These are phyloP conservation scores for Grallaria varia DNA, from an alignment of 2,113 vertebrate species.

Conservation along the genomic window DNA sequence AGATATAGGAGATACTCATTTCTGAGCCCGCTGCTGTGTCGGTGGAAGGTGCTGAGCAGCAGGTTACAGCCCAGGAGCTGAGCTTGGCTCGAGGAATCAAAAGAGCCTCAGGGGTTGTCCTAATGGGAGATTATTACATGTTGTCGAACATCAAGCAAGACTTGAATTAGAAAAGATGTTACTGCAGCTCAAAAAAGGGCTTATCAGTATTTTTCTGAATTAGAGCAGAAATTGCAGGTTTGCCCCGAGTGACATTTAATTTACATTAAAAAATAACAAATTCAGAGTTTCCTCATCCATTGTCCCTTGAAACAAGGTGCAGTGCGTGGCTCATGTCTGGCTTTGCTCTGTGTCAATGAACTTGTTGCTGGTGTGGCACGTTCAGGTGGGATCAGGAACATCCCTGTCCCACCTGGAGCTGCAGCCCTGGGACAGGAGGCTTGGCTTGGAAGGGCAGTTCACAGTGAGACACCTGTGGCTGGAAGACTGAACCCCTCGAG, in stretches of 20 bases:
- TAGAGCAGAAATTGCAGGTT: background rate
- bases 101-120: background rate
- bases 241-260: background rate
- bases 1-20: background rate
- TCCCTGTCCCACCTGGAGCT: background rate
- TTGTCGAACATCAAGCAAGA: background rate
- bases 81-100: background rate
- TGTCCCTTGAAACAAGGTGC: background rate
- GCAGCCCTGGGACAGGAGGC: background rate
- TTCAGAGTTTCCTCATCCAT: background rate
- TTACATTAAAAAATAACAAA: background rate
- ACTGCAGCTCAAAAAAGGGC: background rate
- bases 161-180: background rate
- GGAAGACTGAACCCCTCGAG: background rate
- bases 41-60: background rate
- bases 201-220: background rate
- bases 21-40: background rate
- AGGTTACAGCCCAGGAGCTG: background rate
- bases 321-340: rapidly evolving
- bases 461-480: rapidly evolving
- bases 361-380: rapidly evolving
- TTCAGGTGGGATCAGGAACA: rapidly evolving
- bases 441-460: background rate
- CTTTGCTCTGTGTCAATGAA: background rate
- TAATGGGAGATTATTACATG: background rate